These are phyloP conservation scores for Lordiphosa fenestrarum DNA, from an alignment of 2,888 invertebrate species.

Conservation along the genomic window DNA sequence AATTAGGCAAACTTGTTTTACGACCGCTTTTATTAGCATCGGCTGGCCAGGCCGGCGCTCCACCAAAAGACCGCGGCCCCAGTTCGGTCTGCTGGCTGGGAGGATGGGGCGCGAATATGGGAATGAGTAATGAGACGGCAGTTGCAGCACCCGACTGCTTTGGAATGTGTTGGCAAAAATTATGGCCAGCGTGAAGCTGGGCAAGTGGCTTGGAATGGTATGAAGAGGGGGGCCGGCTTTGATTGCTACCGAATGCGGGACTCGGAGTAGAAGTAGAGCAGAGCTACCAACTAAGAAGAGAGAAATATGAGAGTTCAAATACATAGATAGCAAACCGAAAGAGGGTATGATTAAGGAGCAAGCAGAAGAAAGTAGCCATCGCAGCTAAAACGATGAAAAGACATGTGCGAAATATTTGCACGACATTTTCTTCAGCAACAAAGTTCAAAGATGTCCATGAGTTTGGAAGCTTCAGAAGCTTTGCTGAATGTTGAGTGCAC, in stretches of 20 bases:
- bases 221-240: conserved; percentile 12
- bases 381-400: too few relatives aligned
- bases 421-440: too few relatives aligned
- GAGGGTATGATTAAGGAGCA: too few relatives aligned
- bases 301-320: too few relatives aligned
- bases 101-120: conserved; percentile 32
- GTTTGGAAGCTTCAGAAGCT: too few relatives aligned
- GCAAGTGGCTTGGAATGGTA: conserved; percentile 28
- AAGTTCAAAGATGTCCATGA: too few relatives aligned
- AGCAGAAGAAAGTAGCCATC: too few relatives aligned
- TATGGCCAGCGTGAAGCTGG: conserved; percentile 41
- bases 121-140: conserved; percentile 66
- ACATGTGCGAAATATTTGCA: too few relatives aligned
- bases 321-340: too few relatives aligned
- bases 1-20: conserved; percentile 80
- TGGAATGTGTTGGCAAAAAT: conserved; percentile 68
- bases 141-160: conserved; percentile 48
- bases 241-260: conserved; percentile 11
- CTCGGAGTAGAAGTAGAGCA: background rate
- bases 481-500: too few relatives aligned
- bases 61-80: conserved; percentile 15
- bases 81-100: conserved; percentile 5
- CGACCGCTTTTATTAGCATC: conserved; percentile 78
- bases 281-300: too few relatives aligned
- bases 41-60: conserved; percentile 60